A percentile compares a stretch with the other conserved stretches of the same genome.
These are phyloP conservation scores for Nycticorax nycticorax DNA, from an alignment of 2,113 vertebrate species.

Conservation along the genomic window DNA sequence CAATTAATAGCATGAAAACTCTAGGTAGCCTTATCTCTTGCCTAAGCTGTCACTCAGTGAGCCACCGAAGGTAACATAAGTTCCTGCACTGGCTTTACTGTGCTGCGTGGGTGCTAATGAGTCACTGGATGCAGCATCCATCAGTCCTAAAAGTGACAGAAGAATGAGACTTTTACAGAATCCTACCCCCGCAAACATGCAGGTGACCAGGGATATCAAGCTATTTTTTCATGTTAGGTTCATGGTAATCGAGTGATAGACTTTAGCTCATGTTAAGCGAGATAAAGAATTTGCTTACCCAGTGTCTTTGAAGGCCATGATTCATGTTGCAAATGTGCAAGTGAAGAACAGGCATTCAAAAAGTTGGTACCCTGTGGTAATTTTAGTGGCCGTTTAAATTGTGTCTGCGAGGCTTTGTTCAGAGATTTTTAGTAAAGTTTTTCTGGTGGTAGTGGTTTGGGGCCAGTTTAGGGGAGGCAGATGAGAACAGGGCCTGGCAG, in stretches of 20 bases:
- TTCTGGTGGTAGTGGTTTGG: neutral
- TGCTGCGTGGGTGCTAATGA: neutral
- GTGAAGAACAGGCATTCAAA: neutral
- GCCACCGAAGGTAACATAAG: neutral
- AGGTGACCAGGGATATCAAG: neutral
- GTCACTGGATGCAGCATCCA: neutral
- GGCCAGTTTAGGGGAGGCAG: neutral
- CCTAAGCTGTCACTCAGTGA: neutral
- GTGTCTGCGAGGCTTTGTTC: neutral
- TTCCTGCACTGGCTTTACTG: neutral
- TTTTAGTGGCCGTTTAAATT: neutral
- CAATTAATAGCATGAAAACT: neutral
- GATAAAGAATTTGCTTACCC: neutral
- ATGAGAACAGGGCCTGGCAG: neutral
- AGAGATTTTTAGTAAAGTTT: neutral
- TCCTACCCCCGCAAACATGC: accelerated
- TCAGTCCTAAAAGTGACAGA: neutral
- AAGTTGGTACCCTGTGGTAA: neutral
- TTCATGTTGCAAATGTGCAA: neutral
- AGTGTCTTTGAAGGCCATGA: neutral
- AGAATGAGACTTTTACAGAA: neutral
- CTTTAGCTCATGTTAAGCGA: neutral
- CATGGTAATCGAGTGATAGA: neutral
- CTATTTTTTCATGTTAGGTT: neutral
- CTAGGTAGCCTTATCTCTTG: neutral